Base-by-base conservation (phyloP, 2,113 vertebrate species). In the Hemiscyllium ocellatum region DNA sequence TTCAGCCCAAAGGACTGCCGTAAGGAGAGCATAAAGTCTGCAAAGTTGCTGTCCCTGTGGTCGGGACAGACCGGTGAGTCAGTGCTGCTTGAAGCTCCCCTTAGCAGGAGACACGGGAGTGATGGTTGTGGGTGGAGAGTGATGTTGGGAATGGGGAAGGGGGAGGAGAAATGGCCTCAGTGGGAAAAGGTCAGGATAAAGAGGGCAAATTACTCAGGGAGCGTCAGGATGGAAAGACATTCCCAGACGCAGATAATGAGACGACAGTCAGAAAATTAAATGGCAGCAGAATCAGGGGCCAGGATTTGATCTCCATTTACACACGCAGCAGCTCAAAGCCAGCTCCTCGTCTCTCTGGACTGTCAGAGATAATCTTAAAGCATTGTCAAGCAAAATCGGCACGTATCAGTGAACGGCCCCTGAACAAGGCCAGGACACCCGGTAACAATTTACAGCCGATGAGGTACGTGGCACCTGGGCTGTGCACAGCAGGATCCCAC, bases 201-300 rank as follows among this genome's bases (percentile, higher is more conserved):
- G 52, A 65, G 78, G 95, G 95, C 52, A 69, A 72, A 72, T 26
- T 42, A 70, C 93, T 95, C 37, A 0, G 69, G 0, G 3, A 3
- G 50, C 68, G 94, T 95, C 42, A 72, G 94, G 29, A 47, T 33
- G 22, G 94, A 33, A 52, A 95, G 94, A 95, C 76, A 72, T 95
- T 95, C 94, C 69, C 94, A 95, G 94, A 52, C 94, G 37, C 20
- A 72, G 69, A 76, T 95, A 95, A 76, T 70, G 94, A 95, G 94
- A 69, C 22, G 33, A 72, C 22, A 15, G 29, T 12, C 26, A 69
- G 94, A 52, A 93, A 93, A 93, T 66, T 68, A 68, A 37, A 93
- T n/a, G n/a, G 33, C 72, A 95, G 47, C 29, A 8, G 68, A 29
- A 72, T 5, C 1, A 0, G 6, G 87, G 37, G 68, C 68, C 94